Percentiles rank a stretch among this genome's conserved stretches.
These are phyloP conservation scores for Unio delphinus DNA, from an alignment of 2,888 invertebrate genomes.

Conservation along the genomic window DNA sequence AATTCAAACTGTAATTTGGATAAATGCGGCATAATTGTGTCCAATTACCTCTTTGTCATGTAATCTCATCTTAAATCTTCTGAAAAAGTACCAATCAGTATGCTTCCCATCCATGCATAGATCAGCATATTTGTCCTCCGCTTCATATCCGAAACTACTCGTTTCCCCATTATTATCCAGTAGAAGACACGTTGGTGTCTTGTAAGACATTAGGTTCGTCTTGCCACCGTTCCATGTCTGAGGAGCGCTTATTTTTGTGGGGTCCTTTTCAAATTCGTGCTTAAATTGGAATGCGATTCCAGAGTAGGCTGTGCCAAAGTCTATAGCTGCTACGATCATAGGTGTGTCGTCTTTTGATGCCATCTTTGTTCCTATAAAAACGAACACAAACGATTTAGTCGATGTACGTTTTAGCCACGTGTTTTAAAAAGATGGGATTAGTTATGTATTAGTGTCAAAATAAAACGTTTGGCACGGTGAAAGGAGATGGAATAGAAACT, in stretches of 20 bases:
- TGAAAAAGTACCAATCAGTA: slow-evolving; percentile 16
- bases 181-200: slow-evolving; percentile 25
- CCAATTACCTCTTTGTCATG: too few species aligned
- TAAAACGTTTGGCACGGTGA: too few species aligned
- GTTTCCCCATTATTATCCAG: slow-evolving; percentile 8
- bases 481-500: too few species aligned
- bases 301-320: not conserved
- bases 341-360: too few species aligned
- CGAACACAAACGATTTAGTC: too few species aligned
- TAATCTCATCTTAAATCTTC: slow-evolving; percentile 7
- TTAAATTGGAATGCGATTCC: slow-evolving; percentile 12
- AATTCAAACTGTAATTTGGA: too few species aligned
- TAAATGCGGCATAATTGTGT: too few species aligned
- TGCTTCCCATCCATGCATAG: slow-evolving; percentile 13
- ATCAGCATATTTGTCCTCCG: slow-evolving; percentile 20
- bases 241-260: slow-evolving; percentile 6
- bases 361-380: too few species aligned
- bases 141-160: slow-evolving; percentile 24
- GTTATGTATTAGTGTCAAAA: too few species aligned
- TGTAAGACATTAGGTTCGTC: slow-evolving; percentile 17
- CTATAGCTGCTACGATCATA: too few species aligned
- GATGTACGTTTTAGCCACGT: too few species aligned
- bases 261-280: slow-evolving; percentile 12
- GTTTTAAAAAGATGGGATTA: too few species aligned
- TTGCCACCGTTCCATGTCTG: slow-evolving; percentile 12